Evolutionary conservation across 2,888 invertebrate genomes (phyloP), one percentile per base, ranked within the genome.

Genomic region (Drosophila cognata): DNA sequence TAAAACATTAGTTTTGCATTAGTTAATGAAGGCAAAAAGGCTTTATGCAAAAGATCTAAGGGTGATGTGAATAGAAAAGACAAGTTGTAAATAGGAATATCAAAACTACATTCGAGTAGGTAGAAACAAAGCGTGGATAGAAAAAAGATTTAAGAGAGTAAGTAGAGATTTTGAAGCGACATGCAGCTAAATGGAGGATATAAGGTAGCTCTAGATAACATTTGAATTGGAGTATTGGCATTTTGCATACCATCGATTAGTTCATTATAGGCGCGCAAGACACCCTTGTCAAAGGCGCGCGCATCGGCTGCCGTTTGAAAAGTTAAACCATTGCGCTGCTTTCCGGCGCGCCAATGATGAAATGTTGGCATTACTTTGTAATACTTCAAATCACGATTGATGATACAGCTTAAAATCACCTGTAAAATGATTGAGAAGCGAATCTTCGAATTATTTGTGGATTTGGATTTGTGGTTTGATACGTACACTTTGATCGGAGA

Each of bases 281-380:
- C 97, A 46, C 98, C 98, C 92, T 97, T 97, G 92, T 98, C 98
- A 93, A 99, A 99, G 63, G 98, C 98, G 77, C 98, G 94, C 41
- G 98, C 98, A 94, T 99, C 97, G 11, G 98, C 98, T 43, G 98
- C 98, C 61, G 98, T 98, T 93, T 98, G 98, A 94, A 99, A 99
- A 61, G 98, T 98, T 84, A 99, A 95, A 58, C 99, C 99, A 94
- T 98, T 99, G 83, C 97, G 96, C 94, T 98, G 97, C 94, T 98
- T 98, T 69, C 98, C 98, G 28, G 98, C 98, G 92, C 96, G 96
- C 99, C 99, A 99, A 94, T 99, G 99, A 94, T 99, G 98, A 95
- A 99, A 99, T 53, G 98, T 98, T 38, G 99, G 99, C 97, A 98
- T 99, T 91, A 98, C 98, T 94, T 98, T 98, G 94, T 98, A 97